phyloP scores from a whole-genome alignment of 2,888 invertebrate genomes.

The Acleris holmiana region DNA sequence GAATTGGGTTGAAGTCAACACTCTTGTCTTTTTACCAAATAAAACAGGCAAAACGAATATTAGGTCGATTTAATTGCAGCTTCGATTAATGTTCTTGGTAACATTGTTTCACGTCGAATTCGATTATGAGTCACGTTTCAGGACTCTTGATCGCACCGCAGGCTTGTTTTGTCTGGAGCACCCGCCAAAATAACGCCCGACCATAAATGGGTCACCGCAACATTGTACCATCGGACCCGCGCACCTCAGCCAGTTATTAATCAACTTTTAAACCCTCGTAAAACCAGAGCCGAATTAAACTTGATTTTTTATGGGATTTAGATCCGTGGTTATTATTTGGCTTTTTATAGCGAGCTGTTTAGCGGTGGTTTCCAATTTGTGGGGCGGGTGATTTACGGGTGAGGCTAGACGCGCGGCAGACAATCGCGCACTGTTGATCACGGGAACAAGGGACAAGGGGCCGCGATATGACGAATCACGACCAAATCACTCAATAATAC shows the following conservation, averaged over 20 bases:
- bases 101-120: slow-evolving; percentile 28
- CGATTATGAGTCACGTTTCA: slow-evolving; percentile 51
- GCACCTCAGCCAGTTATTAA: slow-evolving; percentile 66
- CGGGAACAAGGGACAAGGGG: slow-evolving; percentile 15
- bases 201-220: slow-evolving; percentile 77
- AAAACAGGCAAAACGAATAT: too few species aligned
- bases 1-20: too few species aligned
- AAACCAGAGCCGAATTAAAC: slow-evolving; percentile 77
- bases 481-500: background rate
- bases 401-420: slow-evolving; percentile 72
- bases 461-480: background rate
- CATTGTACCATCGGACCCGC: slow-evolving; percentile 63
- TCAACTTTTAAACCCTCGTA: slow-evolving; percentile 80
- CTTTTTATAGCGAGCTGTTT: slow-evolving; percentile 68
- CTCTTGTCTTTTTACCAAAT: too few species aligned
- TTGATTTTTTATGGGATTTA: slow-evolving; percentile 81
- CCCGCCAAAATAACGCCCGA: slow-evolving; percentile 71
- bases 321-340: slow-evolving; percentile 78
- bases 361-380: slow-evolving; percentile 76
- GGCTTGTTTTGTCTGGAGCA: slow-evolving; percentile 72
- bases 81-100: background rate
- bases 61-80: too few species aligned
- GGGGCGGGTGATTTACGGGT: slow-evolving; percentile 71
- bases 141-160: slow-evolving; percentile 38
- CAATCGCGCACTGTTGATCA: slow-evolving; percentile 10